phyloP scores from a whole-genome alignment of 2,888 invertebrate genomes.

The Suillia variegata region DNA sequence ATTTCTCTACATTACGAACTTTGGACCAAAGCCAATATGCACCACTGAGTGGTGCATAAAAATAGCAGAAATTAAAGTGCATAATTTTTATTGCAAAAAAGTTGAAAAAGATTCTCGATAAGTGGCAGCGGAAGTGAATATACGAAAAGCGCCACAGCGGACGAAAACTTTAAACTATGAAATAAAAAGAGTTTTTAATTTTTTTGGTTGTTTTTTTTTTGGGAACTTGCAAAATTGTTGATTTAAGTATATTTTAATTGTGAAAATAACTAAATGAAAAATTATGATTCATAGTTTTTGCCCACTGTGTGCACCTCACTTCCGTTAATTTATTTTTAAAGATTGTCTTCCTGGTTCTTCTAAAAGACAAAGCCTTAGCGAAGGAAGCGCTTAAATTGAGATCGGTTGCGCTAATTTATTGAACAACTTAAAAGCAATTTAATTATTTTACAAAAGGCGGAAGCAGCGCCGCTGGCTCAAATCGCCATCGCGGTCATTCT shows the following conservation, averaged over 20 bases:
- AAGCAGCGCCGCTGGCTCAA: neutral
- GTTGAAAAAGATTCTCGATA: constrained; percentile 4
- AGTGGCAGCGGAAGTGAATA: neutral
- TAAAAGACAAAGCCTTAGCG: too few species aligned
- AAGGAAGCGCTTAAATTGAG: neutral
- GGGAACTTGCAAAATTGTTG: too few species aligned
- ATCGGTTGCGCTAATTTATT: neutral
- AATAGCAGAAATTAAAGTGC: neutral
- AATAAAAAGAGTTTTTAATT: neutral
- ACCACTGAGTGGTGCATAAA: too few species aligned
- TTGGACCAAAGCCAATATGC: too few species aligned
- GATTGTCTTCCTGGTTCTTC: too few species aligned
- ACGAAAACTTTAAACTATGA: neutral
- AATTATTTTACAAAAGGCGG: constrained; percentile 6
- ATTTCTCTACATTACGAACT: too few species aligned
- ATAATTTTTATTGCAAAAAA: neutral
- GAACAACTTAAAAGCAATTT: constrained; percentile 1
- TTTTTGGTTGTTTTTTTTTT: too few species aligned
- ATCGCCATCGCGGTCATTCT: neutral
- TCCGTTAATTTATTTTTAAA: too few species aligned
- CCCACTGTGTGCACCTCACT: too few species aligned
- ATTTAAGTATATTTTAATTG: too few species aligned
- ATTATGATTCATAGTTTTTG: too few species aligned
- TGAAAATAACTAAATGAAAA: too few species aligned
- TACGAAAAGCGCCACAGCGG: neutral